These are phyloP conservation scores for Porites lutea DNA, from an alignment of 64 coral and sea anemone genomes.

Conservation along the genomic window DNA sequence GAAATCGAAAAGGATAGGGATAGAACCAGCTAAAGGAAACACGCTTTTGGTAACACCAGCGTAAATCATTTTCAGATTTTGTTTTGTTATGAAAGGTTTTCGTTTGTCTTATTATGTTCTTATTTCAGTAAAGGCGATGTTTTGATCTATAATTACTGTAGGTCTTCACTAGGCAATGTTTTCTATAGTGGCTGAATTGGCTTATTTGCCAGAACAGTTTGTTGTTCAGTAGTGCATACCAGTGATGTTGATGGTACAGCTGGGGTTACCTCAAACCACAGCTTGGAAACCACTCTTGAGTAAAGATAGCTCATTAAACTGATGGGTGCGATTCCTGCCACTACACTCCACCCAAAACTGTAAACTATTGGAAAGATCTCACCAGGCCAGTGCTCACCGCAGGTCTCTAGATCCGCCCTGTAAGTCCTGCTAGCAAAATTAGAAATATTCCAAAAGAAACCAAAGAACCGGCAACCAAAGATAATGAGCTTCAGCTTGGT, in stretches of 20 bases:
- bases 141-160: no score
- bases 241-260: neutral
- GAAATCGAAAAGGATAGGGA: no score
- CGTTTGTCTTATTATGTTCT: no score
- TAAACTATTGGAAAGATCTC: neutral
- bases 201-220: no score
- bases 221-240: neutral
- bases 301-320: constrained; percentile 23
- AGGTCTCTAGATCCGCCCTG: neutral
- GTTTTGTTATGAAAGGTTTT: no score
- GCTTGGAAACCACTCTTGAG: constrained; percentile 28
- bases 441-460: constrained; percentile 32
- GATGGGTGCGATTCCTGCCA: constrained; percentile 4
- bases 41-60: no score
- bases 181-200: no score
- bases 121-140: no score
- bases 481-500: constrained; percentile 20
- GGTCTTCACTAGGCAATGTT: no score
- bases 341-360: constrained; percentile 16
- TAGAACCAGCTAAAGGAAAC: no score
- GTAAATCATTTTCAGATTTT: no score
- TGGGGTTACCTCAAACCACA: constrained; percentile 19
- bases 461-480: neutral
- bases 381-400: neutral
- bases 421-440: constrained; percentile 9